Conservation (phyloP, 2,888 invertebrate genomes). For the Temnothorax rugatulus region DNA sequence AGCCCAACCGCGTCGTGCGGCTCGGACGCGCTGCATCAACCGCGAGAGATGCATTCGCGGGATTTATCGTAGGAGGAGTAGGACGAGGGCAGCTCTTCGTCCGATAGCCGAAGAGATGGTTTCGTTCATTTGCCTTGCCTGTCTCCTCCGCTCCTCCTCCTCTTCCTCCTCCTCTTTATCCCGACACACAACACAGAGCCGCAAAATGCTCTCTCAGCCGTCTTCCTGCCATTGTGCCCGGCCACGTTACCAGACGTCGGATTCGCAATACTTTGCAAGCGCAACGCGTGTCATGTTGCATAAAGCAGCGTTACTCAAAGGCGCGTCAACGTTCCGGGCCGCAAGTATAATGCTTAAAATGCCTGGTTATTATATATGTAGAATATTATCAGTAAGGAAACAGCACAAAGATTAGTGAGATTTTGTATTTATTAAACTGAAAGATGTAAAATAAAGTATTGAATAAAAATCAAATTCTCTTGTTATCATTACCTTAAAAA, state of each 20-base stretch:
- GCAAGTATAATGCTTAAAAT: conserved; percentile 44
- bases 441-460: neutral
- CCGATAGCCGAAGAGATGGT: conserved; percentile 55
- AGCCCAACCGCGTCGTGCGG: conserved; percentile 52
- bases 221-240: conserved; percentile 62
- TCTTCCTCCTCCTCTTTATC: conserved; percentile 5
- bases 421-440: neutral
- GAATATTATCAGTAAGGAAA: neutral
- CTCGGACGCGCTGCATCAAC: conserved; percentile 30
- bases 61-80: conserved; percentile 58
- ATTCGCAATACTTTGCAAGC: conserved; percentile 61
- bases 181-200: conserved; percentile 44
- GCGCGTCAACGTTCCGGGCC: conserved; percentile 8
- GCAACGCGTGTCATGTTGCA: conserved; percentile 59
- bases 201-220: conserved; percentile 59
- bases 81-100: conserved; percentile 42
- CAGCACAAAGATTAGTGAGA: neutral
- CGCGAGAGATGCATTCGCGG: conserved; percentile 35
- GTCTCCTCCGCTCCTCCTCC: conserved; percentile 33
- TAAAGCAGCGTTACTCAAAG: conserved; percentile 37
- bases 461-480: neutral
- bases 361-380: neutral
- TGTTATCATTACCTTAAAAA: neutral
- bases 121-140: conserved; percentile 47
- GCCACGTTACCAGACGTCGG: conserved; percentile 56